phyloP scores from a whole-genome alignment of 2,888 invertebrate genomes.

The Homarus gammarus region DNA sequence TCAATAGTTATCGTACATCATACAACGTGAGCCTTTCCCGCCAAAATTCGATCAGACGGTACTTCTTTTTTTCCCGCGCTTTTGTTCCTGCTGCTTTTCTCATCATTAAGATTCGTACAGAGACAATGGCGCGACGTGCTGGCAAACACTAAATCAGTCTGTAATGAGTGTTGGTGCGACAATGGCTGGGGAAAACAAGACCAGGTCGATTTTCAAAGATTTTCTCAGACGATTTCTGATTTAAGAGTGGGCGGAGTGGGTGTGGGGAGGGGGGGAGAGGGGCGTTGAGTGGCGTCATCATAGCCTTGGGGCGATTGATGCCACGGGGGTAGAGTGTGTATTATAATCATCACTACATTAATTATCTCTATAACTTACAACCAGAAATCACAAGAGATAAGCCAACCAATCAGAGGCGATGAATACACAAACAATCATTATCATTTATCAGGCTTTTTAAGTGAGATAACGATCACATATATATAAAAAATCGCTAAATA shows the following conservation, averaged over 20 bases:
- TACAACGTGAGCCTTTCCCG: not conserved
- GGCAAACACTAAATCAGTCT: constrained; percentile 61
- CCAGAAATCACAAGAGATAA: no score
- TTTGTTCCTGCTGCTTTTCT: constrained; percentile 56
- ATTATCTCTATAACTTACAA: no score
- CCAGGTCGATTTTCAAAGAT: constrained; percentile 17
- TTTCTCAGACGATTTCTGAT: constrained; percentile 3
- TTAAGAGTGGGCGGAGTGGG: not conserved
- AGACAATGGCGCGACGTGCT: constrained; percentile 55
- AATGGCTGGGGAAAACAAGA: constrained; percentile 31
- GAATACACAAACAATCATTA: no score
- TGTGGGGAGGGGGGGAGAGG: no score
- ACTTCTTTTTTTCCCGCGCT: constrained; percentile 15
- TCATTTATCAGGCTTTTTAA: no score
- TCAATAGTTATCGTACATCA: not conserved
- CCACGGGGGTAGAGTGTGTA: no score
- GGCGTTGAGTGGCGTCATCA: not conserved
- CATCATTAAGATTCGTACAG: constrained; percentile 61
- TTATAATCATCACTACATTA: no score
- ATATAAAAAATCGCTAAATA: no score
- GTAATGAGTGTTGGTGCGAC: constrained; percentile 53
- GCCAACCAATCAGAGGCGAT: no score
- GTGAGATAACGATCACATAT: no score
- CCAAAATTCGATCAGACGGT: constrained; percentile 45
- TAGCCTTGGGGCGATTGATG: no score